Evolutionary conservation across 1,140 invertebrate species (phyloP).

Genomic region (Linepithema humile): DNA sequence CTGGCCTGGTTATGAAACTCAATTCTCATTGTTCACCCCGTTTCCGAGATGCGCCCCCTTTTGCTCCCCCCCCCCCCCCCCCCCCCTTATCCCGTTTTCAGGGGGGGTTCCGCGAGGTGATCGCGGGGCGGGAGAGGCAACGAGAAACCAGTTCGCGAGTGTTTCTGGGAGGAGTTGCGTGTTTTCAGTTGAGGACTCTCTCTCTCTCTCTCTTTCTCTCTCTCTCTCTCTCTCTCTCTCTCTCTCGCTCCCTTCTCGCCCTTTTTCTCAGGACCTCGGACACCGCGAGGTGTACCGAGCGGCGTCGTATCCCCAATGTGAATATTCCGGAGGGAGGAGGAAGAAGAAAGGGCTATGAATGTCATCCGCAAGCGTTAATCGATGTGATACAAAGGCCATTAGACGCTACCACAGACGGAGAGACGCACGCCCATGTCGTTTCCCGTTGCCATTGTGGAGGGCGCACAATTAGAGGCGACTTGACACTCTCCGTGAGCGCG

Average conservation of each 20-base stretch:
- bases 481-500: conserved; percentile 44
- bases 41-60: conserved; percentile 61
- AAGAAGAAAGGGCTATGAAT: conserved; percentile 66
- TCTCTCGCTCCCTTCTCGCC: not conserved
- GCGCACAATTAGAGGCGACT: conserved; percentile 70
- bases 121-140: conserved; percentile 17
- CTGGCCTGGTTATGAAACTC: conserved; percentile 80
- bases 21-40: conserved; percentile 78
- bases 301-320: conserved; percentile 34
- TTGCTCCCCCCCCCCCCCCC: too few relatives aligned
- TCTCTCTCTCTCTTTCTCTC: not conserved
- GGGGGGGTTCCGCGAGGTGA: conserved; percentile 8
- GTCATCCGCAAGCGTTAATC: conserved; percentile 77
- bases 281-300: conserved; percentile 13
- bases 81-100: conserved; percentile 25
- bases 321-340: conserved; percentile 62
- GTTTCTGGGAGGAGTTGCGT: conserved; percentile 54
- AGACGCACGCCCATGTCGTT: conserved; percentile 73
- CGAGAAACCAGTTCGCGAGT: conserved; percentile 51
- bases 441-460: conserved; percentile 64
- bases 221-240: not conserved
- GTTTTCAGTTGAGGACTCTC: conserved; percentile 26
- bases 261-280: conserved; percentile 43
- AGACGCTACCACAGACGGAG: conserved; percentile 61
- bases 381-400: conserved; percentile 75